phyloP scores from a whole-genome alignment of 2,888 invertebrate species.

The Heliconius ismenius region DNA sequence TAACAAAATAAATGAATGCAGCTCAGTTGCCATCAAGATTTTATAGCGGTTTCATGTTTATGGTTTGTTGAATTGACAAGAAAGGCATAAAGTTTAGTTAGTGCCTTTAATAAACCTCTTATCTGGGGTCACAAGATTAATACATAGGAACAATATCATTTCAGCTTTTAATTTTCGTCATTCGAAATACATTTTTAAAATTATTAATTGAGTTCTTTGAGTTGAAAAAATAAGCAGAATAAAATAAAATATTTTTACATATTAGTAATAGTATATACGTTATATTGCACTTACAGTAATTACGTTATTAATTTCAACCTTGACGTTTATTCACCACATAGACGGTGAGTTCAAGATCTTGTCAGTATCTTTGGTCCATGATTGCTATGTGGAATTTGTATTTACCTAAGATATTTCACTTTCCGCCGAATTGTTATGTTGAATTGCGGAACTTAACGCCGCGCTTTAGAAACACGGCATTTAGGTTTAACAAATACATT shows the following conservation, averaged over 20 bases:
- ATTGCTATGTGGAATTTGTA: background rate
- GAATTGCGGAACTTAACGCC: too few species aligned
- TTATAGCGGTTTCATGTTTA: conserved; percentile 38
- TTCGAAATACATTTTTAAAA: too few species aligned
- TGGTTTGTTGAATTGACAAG: conserved; percentile 35
- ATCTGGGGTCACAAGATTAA: conserved; percentile 11
- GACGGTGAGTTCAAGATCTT: background rate
- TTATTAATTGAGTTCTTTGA: too few species aligned
- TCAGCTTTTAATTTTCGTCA: too few species aligned
- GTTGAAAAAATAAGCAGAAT: too few species aligned
- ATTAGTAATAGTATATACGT: too few species aligned
- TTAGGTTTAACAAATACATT: conserved; percentile 1
- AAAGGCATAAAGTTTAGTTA: conserved; percentile 28
- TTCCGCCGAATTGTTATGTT: too few species aligned
- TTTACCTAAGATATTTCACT: background rate
- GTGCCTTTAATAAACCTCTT: conserved; percentile 18
- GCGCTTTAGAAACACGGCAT: background rate
- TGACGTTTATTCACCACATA: background rate
- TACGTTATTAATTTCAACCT: conserved; percentile 13
- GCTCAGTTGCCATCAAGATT: conserved; percentile 29
- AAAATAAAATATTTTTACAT: too few species aligned
- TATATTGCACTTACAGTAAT: background rate
- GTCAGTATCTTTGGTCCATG: background rate
- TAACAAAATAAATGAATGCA: conserved; percentile 15
- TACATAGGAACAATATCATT: background rate